phyloP scores from a whole-genome alignment of 2,797 vertebrate species.

The Champsocephalus gunnari region DNA sequence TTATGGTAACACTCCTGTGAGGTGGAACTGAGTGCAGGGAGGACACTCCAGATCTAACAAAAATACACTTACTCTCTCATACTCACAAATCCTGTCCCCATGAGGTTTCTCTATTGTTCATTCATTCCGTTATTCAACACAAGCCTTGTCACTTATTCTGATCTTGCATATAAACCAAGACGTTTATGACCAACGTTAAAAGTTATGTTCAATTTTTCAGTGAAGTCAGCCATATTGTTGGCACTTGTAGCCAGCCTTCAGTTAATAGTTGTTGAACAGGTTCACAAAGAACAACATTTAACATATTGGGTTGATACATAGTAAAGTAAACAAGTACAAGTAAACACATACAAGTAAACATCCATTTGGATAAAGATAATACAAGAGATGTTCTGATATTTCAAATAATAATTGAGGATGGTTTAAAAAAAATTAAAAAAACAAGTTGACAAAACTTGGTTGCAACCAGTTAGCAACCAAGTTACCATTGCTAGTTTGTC shows the following conservation, averaged over 20 bases:
- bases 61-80: background rate
- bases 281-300: background rate
- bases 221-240: background rate
- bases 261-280: background rate
- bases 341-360: background rate
- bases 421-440: no score
- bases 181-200: background rate
- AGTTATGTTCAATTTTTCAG: background rate
- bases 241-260: background rate
- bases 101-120: background rate
- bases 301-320: background rate
- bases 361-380: background rate
- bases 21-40: background rate
- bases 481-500: no score
- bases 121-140: background rate
- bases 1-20: conserved; percentile 17
- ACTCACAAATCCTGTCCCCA: background rate
- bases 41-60: background rate
- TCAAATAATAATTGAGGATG: no score
- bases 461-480: no score
- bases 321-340: no score
- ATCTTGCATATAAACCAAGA: background rate
- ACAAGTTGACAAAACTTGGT: no score
- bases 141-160: conserved; percentile 1
- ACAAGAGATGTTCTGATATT: background rate